A percentile compares a stretch with the other conserved stretches of the same genome.
phyloP scores from a whole-genome alignment of 2,113 vertebrate genomes.

The Microtus pennsylvanicus region DNA sequence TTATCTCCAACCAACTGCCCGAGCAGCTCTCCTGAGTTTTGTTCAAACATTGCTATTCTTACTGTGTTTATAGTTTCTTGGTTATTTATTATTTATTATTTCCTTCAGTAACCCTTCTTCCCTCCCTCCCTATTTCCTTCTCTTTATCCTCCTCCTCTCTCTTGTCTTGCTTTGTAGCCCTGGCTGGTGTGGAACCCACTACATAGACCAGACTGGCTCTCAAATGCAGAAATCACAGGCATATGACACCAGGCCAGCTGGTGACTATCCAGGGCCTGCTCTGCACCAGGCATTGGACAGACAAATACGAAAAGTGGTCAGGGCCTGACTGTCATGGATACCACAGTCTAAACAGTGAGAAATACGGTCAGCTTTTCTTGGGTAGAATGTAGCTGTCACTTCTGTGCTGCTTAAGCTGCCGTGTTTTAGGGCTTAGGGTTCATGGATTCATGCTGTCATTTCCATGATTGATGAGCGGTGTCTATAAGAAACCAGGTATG shows the following conservation, averaged over 20 bases:
- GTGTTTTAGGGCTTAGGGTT: background rate
- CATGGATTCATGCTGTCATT: background rate
- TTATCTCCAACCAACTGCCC: background rate
- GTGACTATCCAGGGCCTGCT: background rate
- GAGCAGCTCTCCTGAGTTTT: background rate
- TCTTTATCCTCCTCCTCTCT: background rate
- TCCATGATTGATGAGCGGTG: background rate
- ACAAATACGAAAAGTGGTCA: background rate
- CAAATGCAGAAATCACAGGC: background rate
- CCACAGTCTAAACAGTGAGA: too few relatives aligned
- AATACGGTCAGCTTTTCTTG: background rate
- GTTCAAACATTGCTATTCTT: background rate
- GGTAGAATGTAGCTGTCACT: background rate
- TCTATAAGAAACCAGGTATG: background rate
- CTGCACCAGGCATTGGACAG: background rate
- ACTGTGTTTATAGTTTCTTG: background rate
- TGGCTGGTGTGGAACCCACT: background rate
- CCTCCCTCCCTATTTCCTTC: too few relatives aligned
- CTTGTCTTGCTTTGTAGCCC: background rate
- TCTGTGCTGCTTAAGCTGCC: background rate
- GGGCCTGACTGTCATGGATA: background rate
- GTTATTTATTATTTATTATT: conserved; percentile 23
- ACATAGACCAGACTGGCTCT: background rate
- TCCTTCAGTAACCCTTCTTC: background rate
- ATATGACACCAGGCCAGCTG: background rate